Evolutionary conservation across 2,888 invertebrate species (phyloP), one percentile per base, ranked within the genome.

Genomic region (Beris morrisii): DNA sequence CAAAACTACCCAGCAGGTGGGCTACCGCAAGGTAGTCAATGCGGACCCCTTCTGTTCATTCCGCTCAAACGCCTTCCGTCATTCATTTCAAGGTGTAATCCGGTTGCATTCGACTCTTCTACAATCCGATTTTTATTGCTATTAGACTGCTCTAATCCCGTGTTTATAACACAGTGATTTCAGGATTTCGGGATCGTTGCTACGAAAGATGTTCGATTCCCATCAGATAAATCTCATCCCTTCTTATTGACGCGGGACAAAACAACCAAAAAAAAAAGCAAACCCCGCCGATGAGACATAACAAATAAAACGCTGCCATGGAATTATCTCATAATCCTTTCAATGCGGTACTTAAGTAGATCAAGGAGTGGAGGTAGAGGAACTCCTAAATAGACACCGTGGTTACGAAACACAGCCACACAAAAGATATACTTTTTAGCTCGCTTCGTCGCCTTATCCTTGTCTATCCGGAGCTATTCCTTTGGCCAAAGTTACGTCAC

Each of bases 301-400:
- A 46, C 13, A 59, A 38, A 61, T 30, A 59, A 48, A 48, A 46
- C 58, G 61, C 50, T 22, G 12, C 61, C 50, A 61, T 52, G 50
- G 38, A 61, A 61, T 61, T 50, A 61, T 56, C 57, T 56, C 71
- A 72, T 78, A 79, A 79, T 79, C 78, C 79, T 77, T 79, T 79
- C 77, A 79, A 75, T 79, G 77, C 73, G 77, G 75, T 78, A 77
- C 79, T 79, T 79, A 78, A 79, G 79, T 78, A 74, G 78, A 78
- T 79, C 78, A 79, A 75, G 76, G 76, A 72, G 75, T 73, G 73
- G 74, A 73, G 53, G 71, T 69, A 67, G 70, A 67, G 69, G 61
- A 30, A 22, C 50, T 31, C 28, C 50, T 61, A 61, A 61, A 52
- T 50, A 50, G 50, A 61, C 50, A 61, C 61, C 61, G 50, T 61